phyloP scores from a whole-genome alignment of 2,113 vertebrate genomes.

The Trichomycterus rosablanca region DNA sequence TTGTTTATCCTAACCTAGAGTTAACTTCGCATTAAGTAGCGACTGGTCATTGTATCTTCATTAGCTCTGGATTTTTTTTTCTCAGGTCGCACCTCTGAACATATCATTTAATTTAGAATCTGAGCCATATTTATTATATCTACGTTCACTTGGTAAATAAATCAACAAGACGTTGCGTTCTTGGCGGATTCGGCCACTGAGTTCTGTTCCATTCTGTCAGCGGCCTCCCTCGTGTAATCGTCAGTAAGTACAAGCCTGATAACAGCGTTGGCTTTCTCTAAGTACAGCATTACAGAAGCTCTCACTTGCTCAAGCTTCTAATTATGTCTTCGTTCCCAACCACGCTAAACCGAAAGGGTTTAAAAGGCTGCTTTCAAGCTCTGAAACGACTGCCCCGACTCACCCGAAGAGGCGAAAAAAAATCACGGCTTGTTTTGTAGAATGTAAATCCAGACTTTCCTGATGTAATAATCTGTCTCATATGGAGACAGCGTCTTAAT shows the following conservation, averaged over 20 bases:
- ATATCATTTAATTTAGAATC: no score
- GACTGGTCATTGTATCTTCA: background rate
- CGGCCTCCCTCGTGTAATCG: slow-evolving; percentile 35
- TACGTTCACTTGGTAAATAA: no score
- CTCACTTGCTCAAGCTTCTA: slow-evolving; percentile 44
- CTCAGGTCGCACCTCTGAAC: background rate
- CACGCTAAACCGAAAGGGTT: slow-evolving; percentile 22
- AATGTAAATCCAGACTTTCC: slow-evolving; percentile 28
- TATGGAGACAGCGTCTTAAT: slow-evolving; percentile 15
- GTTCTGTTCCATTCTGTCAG: slow-evolving; percentile 34
- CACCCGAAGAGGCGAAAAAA: slow-evolving; percentile 11
- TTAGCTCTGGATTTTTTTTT: background rate
- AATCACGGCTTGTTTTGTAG: background rate
- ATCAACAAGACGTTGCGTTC: background rate
- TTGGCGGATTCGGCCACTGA: background rate
- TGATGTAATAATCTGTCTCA: slow-evolving; percentile 31
- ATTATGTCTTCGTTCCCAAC: slow-evolving; percentile 32
- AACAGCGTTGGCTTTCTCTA: slow-evolving; percentile 32
- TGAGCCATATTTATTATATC: no score
- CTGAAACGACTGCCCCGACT: slow-evolving; percentile 19
- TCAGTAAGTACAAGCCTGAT: slow-evolving; percentile 40
- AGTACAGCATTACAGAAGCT: slow-evolving; percentile 36
- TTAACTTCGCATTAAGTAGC: no score
- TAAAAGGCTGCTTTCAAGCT: slow-evolving; percentile 26
- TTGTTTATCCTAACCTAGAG: background rate